Evolutionary conservation across 1,140 invertebrate species (phyloP), one percentile per base, ranked within the genome.

Genomic region (Laodelphax striatellus): DNA sequence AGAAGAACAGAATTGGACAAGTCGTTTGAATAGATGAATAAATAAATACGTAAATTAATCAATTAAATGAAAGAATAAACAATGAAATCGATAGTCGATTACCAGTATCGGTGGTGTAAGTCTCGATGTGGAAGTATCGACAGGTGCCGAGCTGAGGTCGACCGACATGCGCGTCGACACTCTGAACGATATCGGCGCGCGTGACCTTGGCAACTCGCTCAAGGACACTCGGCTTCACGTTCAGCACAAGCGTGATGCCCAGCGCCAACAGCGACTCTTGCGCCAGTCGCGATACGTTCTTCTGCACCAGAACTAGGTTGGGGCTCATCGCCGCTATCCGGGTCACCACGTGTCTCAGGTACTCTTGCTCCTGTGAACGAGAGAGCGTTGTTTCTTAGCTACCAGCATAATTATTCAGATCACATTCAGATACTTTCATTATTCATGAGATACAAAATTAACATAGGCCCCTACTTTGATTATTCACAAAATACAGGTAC

Each of bases 231-330:
- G 83, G 74, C 70, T 97, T 94, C 0, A 98, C 90, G 73, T 95
- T 94, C 6, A 92, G 74, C 0, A 94, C 86, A 4, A 98, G 75
- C 0, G 92, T 92, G 13, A 98, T 86, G 0, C 86, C 86, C 52
- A 81, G 78, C 61, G 84, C 79, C n/a, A 90, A 76, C 24, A 95
- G 72, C 66, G 86, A 82, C 65, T 96, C 90, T 74, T 96, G 91
- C 5, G 94, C 93, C 17, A 92, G 76, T 60, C 92, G 80, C 0
- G 93, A 90, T 14, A 96, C 93, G 53, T 86, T 88, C 59, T 92
- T 87, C 16, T 94, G 90, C 0, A 96, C 92, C 5, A 98, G 72
- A 2, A 98, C 84, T 22, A 98, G 79, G 65, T 92, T 83, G 0
- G 96, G 94, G 24, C 86, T 80, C 24, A 94, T 77, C 14, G 88